A percentile compares a stretch with the other conserved stretches of the same genome.
phyloP scores from a whole-genome alignment of 2,113 vertebrate genomes.

The Oxyura jamaicensis region DNA sequence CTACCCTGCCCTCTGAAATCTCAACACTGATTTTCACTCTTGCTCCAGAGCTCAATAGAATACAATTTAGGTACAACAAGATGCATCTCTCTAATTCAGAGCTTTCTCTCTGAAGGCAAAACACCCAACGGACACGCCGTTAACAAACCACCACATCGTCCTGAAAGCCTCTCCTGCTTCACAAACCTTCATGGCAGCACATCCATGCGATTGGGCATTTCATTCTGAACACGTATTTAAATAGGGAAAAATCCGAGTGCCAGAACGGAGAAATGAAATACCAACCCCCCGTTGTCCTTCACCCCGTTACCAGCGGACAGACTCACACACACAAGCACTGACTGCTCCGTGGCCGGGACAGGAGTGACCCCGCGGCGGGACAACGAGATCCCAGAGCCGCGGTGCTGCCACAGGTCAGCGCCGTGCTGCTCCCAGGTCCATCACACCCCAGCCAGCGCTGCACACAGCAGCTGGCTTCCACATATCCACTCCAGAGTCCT shows the following conservation, averaged over 20 bases:
- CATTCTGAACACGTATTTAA: neutral
- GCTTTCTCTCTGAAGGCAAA: neutral
- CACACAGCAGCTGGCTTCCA: neutral
- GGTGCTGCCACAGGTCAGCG: neutral
- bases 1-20: neutral
- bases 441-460: neutral
- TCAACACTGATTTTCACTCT: neutral
- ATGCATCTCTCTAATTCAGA: neutral
- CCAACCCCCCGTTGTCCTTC: neutral
- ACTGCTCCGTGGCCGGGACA: neutral
- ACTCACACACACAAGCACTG: neutral
- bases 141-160: neutral
- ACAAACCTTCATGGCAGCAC: neutral
- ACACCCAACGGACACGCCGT: neutral
- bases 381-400: neutral
- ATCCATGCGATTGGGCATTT: neutral
- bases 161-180: neutral
- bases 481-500: neutral
- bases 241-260: neutral
- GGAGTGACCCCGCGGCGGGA: neutral
- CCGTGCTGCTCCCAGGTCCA: neutral
- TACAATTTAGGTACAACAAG: neutral
- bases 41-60: neutral
- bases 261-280: neutral
- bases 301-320: fast-evolving